Evolutionary conservation across 2,797 vertebrate genomes (phyloP), one percentile per base, ranked within the genome.

Genomic region (Psittacula derbiana): DNA sequence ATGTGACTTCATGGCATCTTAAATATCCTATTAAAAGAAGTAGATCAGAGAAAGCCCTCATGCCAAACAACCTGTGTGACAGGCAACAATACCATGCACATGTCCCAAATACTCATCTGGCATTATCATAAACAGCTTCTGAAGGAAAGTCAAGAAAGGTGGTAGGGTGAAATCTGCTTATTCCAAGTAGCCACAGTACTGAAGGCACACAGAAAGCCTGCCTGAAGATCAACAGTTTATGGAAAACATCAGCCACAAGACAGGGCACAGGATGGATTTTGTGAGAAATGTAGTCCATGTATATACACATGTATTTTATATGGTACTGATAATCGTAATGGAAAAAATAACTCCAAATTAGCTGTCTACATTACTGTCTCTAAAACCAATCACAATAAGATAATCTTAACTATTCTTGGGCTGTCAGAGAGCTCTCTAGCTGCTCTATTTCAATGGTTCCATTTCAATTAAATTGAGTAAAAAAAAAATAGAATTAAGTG

Each of bases 401-500:
- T 50, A 91, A 94, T 83, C 79, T 90, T 89, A 92, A 94, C 67
- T 66, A 43, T 92, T 90, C 21, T 38, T 88, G 74, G 61, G 69
- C 81, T 93, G 75, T 57, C 64, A 80, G 73, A 62, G 64, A 69
- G 27, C 30, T 24, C 71, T 88, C 67, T 84, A 95, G 94, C 95
- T 94, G 28, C 61, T 92, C 52, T 78, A 31, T 92, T 94, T 95
- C 74, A 96, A 95, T 75, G 27, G 81, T 85, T 97, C 71, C 3
- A 1, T 96, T 96, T 93, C 89, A 96, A 96, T 95, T 96, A 96
- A 90, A 90, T 83, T 80, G 80, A 66, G 83, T 74, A 31, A 36
- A 38, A 49, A 19, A 90, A 74, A 86, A 70, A 67, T 28, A 94
- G 47, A 79, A 93, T 92, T 82, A 94, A 73, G 92, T 78, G 82